Percentiles rank a stretch among this genome's conserved stretches.
These are phyloP conservation scores for Dasyornis broadbenti DNA, from an alignment of 2,113 vertebrate species.

Conservation along the genomic window DNA sequence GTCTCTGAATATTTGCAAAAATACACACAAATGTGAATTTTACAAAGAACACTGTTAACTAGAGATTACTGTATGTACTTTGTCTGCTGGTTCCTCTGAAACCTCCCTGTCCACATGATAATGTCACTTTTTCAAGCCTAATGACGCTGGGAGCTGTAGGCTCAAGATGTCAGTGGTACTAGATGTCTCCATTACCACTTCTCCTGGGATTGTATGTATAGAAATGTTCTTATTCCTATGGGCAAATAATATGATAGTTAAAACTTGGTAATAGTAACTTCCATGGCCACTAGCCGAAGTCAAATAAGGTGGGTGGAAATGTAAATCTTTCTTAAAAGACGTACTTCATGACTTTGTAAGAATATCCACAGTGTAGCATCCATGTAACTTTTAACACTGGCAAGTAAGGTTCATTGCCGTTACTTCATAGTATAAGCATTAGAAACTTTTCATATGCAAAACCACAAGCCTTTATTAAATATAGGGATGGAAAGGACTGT, in stretches of 20 bases:
- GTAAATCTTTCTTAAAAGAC: not conserved
- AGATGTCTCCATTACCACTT: not conserved
- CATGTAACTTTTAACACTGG: not conserved
- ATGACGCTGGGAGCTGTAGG: not conserved
- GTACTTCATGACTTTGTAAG: not conserved
- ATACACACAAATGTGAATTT: not conserved
- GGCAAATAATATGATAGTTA: not conserved
- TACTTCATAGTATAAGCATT: not conserved
- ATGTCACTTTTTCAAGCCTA: not conserved
- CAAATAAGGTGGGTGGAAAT: not conserved
- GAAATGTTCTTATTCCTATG: not conserved
- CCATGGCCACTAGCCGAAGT: not conserved
- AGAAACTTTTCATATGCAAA: not conserved
- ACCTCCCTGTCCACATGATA: not conserved
- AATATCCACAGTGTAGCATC: not conserved
- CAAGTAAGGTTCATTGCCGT: not conserved
- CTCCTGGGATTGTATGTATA: not conserved
- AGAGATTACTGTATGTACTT: not conserved
- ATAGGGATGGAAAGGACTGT: not conserved
- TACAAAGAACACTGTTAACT: not conserved
- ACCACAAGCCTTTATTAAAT: not conserved
- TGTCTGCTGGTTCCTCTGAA: not conserved
- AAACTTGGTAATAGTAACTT: not conserved
- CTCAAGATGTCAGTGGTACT: not conserved
- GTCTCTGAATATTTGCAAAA: not conserved